phyloP scores from a whole-genome alignment of 2,797 vertebrate genomes.

The Vireo griseus region DNA sequence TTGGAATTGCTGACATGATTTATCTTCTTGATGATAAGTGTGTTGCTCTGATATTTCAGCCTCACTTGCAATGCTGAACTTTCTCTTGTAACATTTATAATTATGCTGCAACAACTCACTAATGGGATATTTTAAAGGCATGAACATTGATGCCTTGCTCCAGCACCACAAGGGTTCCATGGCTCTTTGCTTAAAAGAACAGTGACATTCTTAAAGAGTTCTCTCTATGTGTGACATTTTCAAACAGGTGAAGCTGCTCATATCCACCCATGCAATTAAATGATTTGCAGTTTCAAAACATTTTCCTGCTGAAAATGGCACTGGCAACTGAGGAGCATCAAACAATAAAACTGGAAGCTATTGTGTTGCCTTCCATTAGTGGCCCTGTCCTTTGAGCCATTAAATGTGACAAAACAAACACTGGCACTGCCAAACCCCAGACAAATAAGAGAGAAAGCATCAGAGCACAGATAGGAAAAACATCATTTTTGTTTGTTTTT shows the following conservation, averaged over 20 bases:
- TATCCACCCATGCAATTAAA: background rate
- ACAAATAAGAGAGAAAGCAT: background rate
- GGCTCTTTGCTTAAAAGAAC: background rate
- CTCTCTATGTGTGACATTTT: background rate
- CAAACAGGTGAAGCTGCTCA: background rate
- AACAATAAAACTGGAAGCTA: background rate
- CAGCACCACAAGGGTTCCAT: background rate
- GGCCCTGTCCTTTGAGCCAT: background rate
- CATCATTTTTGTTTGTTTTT: background rate
- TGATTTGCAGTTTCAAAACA: background rate
- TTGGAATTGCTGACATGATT: constrained; percentile 14
- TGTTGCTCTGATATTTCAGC: constrained; percentile 1
- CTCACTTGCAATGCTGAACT: background rate
- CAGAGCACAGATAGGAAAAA: background rate
- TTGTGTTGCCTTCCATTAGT: background rate
- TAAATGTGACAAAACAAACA: background rate
- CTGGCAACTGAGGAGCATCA: background rate
- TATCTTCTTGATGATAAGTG: background rate
- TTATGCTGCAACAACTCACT: background rate
- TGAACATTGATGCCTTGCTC: background rate
- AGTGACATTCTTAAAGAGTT: background rate
- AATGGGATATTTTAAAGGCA: constrained; percentile 16
- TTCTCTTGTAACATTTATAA: background rate
- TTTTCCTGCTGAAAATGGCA: background rate
- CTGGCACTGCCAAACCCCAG: background rate